phyloP scores from a whole-genome alignment of 2,797 vertebrate genomes.

The Sciurus carolinensis region DNA sequence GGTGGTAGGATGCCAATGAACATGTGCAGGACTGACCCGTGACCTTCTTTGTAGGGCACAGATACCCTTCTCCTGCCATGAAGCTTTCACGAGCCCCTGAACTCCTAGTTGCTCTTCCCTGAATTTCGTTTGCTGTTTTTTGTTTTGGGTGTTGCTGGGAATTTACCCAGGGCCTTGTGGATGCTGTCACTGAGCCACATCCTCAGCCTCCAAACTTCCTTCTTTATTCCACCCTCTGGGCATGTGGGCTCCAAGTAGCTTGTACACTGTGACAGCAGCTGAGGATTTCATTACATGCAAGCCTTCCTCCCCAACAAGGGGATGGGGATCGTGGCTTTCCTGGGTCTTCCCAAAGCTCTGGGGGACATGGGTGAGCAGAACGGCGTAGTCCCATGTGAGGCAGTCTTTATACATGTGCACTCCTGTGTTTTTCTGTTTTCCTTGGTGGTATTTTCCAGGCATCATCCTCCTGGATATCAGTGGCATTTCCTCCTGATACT shows the following conservation, averaged over 20 bases:
- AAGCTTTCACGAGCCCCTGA: neutral
- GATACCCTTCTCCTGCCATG: rapidly evolving
- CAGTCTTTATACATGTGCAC: neutral
- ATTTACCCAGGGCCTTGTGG: no score
- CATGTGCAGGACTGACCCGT: neutral
- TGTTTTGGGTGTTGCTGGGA: no score
- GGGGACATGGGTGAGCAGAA: neutral
- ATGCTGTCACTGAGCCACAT: no score
- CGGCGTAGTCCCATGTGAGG: neutral
- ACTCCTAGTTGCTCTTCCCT: neutral
- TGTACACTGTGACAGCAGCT: neutral
- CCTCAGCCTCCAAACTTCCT: no score
- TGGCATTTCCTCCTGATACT: neutral
- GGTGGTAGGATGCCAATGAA: neutral
- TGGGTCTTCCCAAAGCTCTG: neutral
- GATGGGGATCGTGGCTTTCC: neutral
- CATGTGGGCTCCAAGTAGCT: neutral
- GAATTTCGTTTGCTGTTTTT: neutral
- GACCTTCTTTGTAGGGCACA: neutral
- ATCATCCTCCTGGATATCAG: neutral
- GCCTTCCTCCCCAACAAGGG: neutral
- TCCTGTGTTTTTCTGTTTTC: neutral
- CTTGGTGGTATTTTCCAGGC: neutral
- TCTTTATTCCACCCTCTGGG: neutral
- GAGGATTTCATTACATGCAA: neutral